A percentile compares a stretch with the other conserved stretches of the same genome.
Conservation (phyloP, 2,113 vertebrate species). For the Phaetusa simplex region DNA sequence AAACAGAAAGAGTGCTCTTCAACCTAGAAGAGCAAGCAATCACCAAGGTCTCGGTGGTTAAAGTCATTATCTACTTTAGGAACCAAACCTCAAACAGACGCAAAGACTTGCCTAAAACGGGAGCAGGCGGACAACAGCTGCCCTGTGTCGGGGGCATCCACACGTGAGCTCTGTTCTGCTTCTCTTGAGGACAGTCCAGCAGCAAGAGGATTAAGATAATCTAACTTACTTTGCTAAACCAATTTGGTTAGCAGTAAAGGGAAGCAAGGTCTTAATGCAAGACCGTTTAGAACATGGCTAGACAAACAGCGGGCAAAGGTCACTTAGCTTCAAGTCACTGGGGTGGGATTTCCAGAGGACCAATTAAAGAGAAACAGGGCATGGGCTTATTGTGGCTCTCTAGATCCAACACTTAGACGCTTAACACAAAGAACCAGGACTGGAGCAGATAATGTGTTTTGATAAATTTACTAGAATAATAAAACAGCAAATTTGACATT, state of each 20-base stretch:
- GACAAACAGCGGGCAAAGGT: neutral
- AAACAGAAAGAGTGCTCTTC: slow-evolving; percentile 27
- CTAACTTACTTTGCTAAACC: slow-evolving; percentile 46
- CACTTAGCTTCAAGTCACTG: neutral
- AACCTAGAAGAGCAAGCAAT: slow-evolving; percentile 26
- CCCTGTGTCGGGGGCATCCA: neutral
- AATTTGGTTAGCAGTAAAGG: slow-evolving; percentile 9
- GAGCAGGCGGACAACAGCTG: neutral
- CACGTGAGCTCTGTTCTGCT: neutral
- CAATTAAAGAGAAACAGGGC: neutral
- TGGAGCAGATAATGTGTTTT: neutral
- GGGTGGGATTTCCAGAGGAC: neutral
- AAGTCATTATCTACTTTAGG: neutral
- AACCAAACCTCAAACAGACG: neutral
- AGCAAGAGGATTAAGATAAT: slow-evolving; percentile 44
- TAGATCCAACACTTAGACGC: neutral
- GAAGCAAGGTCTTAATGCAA: slow-evolving; percentile 13
- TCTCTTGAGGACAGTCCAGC: neutral
- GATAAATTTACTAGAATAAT: neutral
- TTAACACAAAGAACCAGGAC: neutral
- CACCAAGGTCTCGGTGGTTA: neutral
- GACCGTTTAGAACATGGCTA: neutral
- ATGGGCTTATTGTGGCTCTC: neutral
- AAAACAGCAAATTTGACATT: neutral
- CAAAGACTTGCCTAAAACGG: neutral